Conservation (phyloP, 2,797 vertebrate species). For the Chloroceryle inda region DNA sequence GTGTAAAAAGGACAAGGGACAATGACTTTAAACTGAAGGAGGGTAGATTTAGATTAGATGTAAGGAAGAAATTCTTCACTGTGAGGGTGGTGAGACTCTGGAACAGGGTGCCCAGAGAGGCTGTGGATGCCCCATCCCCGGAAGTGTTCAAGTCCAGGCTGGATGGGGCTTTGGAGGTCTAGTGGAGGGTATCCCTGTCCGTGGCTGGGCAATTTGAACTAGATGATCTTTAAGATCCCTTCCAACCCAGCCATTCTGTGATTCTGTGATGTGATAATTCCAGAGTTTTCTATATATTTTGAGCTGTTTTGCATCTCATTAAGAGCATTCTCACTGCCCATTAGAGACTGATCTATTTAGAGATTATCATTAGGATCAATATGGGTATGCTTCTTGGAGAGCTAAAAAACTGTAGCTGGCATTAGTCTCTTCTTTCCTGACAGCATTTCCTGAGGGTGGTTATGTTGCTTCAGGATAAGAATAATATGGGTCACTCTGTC, state of each 20-base stretch:
- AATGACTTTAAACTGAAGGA: background rate
- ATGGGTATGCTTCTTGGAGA: background rate
- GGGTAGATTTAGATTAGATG: too few species aligned
- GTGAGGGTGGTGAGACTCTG: too few species aligned
- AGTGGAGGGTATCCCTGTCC: background rate
- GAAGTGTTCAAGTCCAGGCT: background rate
- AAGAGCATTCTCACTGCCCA: background rate
- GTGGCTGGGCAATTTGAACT: too few species aligned
- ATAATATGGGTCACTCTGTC: background rate
- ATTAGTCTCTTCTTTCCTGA: background rate
- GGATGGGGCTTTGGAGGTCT: background rate
- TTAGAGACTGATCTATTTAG: background rate
- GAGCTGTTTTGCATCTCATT: background rate
- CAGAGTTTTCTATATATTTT: background rate
- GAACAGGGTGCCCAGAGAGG: too few species aligned
- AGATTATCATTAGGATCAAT: background rate
- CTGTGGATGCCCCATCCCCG: background rate
- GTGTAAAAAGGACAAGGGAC: background rate
- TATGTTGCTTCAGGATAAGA: background rate
- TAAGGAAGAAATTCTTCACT: too few species aligned
- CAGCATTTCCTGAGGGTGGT: background rate
- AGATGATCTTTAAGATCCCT: background rate
- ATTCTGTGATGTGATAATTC: background rate
- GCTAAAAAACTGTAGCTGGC: background rate
- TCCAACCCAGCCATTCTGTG: background rate